Evolutionary conservation across 1,140 invertebrate genomes (phyloP).

Genomic region (Bombus soroeensis): DNA sequence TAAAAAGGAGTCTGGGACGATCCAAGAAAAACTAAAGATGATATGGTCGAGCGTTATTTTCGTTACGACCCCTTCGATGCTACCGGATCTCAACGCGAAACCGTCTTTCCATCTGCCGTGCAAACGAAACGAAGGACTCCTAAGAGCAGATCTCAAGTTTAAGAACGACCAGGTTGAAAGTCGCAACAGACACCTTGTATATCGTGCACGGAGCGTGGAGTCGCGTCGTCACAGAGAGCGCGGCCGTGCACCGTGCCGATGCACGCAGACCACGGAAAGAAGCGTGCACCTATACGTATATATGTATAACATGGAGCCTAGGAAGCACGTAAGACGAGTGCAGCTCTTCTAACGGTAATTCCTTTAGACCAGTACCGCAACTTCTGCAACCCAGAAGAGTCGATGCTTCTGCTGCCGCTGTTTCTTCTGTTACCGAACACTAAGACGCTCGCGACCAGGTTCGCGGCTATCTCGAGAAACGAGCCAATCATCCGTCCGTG

Average conservation of each 20-base stretch:
- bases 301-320: slow-evolving; percentile 70
- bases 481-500: slow-evolving; percentile 53
- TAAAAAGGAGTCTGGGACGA: no score
- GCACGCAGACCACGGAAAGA: slow-evolving; percentile 29
- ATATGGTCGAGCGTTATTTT: no score
- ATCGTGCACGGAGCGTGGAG: slow-evolving; percentile 18
- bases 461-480: slow-evolving; percentile 53
- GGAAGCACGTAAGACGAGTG: slow-evolving; percentile 77
- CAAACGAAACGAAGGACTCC: not conserved
- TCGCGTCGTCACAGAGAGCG: slow-evolving; percentile 12
- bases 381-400: slow-evolving; percentile 67
- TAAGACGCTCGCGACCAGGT: slow-evolving; percentile 34
- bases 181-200: slow-evolving; percentile 36
- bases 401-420: slow-evolving; percentile 54
- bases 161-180: not conserved
- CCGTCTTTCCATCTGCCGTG: not conserved
- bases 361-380: slow-evolving; percentile 81
- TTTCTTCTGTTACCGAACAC: slow-evolving; percentile 60
- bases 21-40: no score
- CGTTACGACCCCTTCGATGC: no score
- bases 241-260: not conserved
- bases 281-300: not conserved
- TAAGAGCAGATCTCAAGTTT: no score
- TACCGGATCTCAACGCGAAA: not conserved
- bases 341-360: slow-evolving; percentile 81